Evolutionary conservation across 2,888 invertebrate genomes (phyloP).

Genomic region (Ichneumoninae sp.): DNA sequence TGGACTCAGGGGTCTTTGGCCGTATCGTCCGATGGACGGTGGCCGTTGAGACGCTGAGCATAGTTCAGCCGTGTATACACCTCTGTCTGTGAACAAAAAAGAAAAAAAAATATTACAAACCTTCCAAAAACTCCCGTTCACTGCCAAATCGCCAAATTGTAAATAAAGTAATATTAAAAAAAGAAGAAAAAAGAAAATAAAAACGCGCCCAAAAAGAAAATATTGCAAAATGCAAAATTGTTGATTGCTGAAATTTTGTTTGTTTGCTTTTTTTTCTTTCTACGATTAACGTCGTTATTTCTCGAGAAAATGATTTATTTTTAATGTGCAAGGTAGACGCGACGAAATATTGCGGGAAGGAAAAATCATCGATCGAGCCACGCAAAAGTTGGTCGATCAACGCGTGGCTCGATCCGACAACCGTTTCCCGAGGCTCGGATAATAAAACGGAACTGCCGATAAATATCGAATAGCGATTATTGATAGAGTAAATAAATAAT

Average conservation of each 20-base stretch:
- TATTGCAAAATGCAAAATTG: not conserved
- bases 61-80: slow-evolving; percentile 17
- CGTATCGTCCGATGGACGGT: slow-evolving; percentile 63
- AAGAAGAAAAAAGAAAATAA: not conserved
- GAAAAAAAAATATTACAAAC: not conserved
- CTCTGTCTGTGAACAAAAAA: not conserved
- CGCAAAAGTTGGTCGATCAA: not conserved
- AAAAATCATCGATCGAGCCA: slow-evolving; percentile 17
- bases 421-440: not conserved
- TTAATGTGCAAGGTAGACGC: not conserved
- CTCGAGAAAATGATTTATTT: not conserved
- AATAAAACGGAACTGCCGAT: not conserved
- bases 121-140: not conserved
- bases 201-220: not conserved
- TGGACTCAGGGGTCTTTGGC: slow-evolving; percentile 61
- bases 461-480: not conserved
- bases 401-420: not conserved
- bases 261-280: not conserved
- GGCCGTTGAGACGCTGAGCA: slow-evolving; percentile 66
- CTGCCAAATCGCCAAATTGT: not conserved
- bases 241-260: not conserved
- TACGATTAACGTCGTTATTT: not conserved
- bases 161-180: not conserved
- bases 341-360: not conserved
- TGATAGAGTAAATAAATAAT: not conserved